Evolutionary conservation across 2,113 vertebrate species (phyloP), one percentile per base, ranked within the genome.

Genomic region (Apus apus): DNA sequence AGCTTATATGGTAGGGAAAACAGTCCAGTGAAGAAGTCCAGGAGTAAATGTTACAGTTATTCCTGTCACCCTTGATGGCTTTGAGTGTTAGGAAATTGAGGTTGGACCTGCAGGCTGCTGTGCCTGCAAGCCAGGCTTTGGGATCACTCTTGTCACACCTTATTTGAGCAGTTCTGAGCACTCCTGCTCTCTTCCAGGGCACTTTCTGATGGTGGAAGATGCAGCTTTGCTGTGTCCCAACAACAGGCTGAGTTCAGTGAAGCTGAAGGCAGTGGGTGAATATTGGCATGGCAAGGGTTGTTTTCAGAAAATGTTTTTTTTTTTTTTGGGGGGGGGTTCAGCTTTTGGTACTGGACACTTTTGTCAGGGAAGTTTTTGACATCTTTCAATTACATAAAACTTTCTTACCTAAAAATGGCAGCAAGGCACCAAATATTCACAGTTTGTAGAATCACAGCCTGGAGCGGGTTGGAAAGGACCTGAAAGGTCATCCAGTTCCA

Each of bases 21-120:
- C 2, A 34, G 26, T 9, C 34, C 22, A 22, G 45, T 60, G 43
- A 14, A 66, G 48, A 85, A 92, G 54, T 89, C 95, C 40, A 79
- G 84, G 43, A 62, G 65, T 3, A 18, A 38, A 38, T 38, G 36
- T 62, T 68, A 2, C 1, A 5, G 36, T 66, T 67, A 4, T 26
- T 75, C 12, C 60, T 19, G 18, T 43, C 22, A 9, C 17, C 50
- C 60, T 61, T 45, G 50, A 8, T 32, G 36, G 6, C 22, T 84
- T 40, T 2, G 17, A 60, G 56, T 0, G 0, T 29, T 20, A 13
- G 34, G 14, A 48, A 19, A 13, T 26, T 0, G 5, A 58, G 58
- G 58, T 71, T 30, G 2, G 9, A 9, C 13, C 30, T 6, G 1
- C 20, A 30, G 25, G n/a, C 19, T 79, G 38, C 48, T 51, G 22